Evolutionary conservation across 2,888 invertebrate species (phyloP).

Genomic region (Miltochrista miniata): DNA sequence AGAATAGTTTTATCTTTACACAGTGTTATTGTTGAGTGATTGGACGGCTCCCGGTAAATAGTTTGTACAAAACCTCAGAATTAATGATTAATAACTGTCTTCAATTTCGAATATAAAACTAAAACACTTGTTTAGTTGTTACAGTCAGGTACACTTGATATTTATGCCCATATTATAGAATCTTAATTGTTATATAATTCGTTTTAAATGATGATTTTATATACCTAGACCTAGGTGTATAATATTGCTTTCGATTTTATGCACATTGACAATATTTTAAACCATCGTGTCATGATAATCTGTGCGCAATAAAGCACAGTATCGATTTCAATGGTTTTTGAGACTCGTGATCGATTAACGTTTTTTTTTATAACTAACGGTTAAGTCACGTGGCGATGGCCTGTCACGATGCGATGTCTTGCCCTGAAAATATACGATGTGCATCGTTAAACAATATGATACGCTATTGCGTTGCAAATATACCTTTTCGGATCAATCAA

Average conservation of each 20-base stretch:
- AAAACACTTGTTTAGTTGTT: conserved; percentile 34
- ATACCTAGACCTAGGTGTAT: conserved; percentile 19
- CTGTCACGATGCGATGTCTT: no score
- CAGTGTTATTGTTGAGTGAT: conserved; percentile 81
- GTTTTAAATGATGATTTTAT: conserved; percentile 17
- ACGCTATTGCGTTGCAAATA: no score
- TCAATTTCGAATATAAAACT: conserved; percentile 54
- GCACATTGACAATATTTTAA: conserved; percentile 22
- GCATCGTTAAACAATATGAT: no score
- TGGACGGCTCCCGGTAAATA: conserved; percentile 81
- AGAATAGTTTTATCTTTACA: conserved; percentile 82
- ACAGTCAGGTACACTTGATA: conserved; percentile 30
- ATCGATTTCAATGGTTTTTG: no score
- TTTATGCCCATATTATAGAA: conserved; percentile 35
- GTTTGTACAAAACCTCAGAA: conserved; percentile 73
- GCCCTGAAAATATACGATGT: no score
- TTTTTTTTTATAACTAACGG: no score
- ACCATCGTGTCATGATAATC: conserved; percentile 13
- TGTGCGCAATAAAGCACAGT: no score
- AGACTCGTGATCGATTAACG: no score
- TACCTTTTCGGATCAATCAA: no score
- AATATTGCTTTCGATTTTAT: conserved; percentile 20
- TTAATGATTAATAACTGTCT: conserved; percentile 55
- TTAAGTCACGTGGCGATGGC: no score
- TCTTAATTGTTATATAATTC: conserved; percentile 20